These are phyloP conservation scores for Dyspetes luteomarginatus DNA, from an alignment of 2,888 invertebrate species.

Conservation along the genomic window DNA sequence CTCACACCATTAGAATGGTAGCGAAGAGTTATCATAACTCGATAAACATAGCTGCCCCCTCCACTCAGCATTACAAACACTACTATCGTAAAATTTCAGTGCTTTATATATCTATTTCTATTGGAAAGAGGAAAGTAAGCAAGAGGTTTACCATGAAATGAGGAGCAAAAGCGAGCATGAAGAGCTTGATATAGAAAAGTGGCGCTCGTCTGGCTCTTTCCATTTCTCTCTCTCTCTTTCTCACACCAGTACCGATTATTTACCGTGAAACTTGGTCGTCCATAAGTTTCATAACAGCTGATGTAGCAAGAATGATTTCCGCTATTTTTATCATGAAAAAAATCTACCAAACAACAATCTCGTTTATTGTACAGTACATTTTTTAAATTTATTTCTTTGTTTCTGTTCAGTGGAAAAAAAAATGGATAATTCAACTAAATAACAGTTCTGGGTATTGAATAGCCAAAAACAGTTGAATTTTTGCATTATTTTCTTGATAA, in stretches of 20 bases:
- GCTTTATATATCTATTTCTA: background rate
- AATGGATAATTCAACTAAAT: too few species aligned
- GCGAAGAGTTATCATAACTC: slow-evolving; percentile 72
- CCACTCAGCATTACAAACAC: background rate
- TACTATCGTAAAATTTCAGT: background rate
- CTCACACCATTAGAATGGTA: slow-evolving; percentile 14
- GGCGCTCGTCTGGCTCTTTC: background rate
- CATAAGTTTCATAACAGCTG: slow-evolving; percentile 34
- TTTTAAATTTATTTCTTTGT: too few species aligned
- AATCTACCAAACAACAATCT: background rate
- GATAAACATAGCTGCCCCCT: slow-evolving; percentile 58
- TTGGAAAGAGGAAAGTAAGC: background rate
- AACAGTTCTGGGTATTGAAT: too few species aligned
- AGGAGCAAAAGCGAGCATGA: background rate
- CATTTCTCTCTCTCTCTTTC: too few species aligned
- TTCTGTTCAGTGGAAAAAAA: too few species aligned
- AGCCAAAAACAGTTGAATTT: too few species aligned
- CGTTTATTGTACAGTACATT: background rate
- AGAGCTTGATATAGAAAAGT: background rate
- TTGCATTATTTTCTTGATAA: too few species aligned
- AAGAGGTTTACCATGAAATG: background rate
- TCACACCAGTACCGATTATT: slow-evolving; percentile 3
- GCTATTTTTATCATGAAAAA: background rate
- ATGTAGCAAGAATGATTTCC: slow-evolving; percentile 3
- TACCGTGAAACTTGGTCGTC: slow-evolving; percentile 5